These are phyloP conservation scores for Leucophenga montana DNA, from an alignment of 2,888 invertebrate species.

Conservation along the genomic window DNA sequence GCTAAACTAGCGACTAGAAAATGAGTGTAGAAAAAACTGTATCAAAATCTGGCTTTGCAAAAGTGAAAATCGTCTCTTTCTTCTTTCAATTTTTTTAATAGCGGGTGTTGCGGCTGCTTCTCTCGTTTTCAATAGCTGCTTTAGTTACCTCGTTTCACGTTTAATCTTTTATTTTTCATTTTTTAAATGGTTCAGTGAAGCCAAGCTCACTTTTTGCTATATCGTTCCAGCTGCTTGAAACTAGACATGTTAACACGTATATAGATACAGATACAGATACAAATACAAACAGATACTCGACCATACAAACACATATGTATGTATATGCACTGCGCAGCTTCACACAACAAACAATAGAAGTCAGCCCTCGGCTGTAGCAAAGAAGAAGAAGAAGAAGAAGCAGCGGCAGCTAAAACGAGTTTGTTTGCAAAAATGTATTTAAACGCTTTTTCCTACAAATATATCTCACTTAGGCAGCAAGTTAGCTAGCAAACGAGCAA, in stretches of 20 bases:
- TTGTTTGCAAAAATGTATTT: not conserved
- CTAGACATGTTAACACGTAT: not conserved
- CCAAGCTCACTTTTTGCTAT: conserved; percentile 28
- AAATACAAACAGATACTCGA: conserved; percentile 3
- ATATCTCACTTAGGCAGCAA: not conserved
- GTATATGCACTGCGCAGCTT: conserved; percentile 13
- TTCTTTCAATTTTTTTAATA: conserved; percentile 34
- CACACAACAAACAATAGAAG: conserved; percentile 13
- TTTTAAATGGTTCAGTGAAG: conserved; percentile 50
- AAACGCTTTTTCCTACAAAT: not conserved
- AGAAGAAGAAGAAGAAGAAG: not conserved
- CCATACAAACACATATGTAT: not conserved
- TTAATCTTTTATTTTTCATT: conserved; percentile 18
- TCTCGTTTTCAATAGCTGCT: conserved; percentile 58
- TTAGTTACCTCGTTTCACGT: conserved; percentile 34
- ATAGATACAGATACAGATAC: conserved; percentile 9
- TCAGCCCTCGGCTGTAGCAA: not conserved
- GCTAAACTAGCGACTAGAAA: no score
- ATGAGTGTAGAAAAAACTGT: no score
- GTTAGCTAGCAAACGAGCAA: no score
- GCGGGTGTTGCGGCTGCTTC: conserved; percentile 5
- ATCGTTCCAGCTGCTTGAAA: conserved; percentile 22
- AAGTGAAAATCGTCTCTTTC: conserved; percentile 55
- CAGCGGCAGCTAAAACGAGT: not conserved
- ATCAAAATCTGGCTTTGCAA: conserved; percentile 40